These are phyloP conservation scores for Candoia aspera DNA, from an alignment of 2,113 vertebrate species.

Conservation along the genomic window DNA sequence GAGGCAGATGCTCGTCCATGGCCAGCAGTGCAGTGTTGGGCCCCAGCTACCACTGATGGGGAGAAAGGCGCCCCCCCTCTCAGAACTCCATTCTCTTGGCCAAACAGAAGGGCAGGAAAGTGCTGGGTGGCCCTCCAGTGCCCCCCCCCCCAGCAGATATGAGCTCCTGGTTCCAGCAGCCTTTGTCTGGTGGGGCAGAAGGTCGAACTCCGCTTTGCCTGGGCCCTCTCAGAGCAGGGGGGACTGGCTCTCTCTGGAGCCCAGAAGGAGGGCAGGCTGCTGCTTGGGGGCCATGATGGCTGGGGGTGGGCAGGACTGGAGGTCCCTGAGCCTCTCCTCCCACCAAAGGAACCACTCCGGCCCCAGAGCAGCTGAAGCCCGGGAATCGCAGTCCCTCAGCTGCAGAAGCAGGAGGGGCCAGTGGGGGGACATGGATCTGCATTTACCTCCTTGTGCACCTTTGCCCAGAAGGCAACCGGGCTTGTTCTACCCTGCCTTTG, in stretches of 20 bases:
- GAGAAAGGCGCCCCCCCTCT: rapidly evolving
- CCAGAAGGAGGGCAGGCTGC: background rate
- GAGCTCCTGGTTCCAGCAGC: background rate
- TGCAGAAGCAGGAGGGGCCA: background rate
- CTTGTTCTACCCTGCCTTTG: no score
- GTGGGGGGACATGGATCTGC: no score
- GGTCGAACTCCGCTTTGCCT: background rate
- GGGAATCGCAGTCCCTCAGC: background rate
- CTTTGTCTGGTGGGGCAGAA: background rate
- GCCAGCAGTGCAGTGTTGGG: background rate
- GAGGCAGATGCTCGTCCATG: background rate
- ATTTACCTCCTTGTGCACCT: no score
- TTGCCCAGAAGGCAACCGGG: no score
- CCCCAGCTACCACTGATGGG: background rate
- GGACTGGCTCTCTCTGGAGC: background rate
- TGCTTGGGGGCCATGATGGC: background rate
- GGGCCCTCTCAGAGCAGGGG: background rate
- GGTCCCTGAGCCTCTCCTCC: background rate
- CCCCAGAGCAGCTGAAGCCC: background rate
- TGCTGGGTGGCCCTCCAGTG: background rate
- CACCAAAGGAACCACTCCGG: no score
- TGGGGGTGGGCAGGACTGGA: background rate
- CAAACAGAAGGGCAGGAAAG: background rate
- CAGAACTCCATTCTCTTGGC: background rate
- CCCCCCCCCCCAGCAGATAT: background rate